A percentile compares a stretch with the other conserved stretches of the same genome.
phyloP scores from a whole-genome alignment of 1,140 invertebrate genomes.

The Thaumatotibia leucotreta region DNA sequence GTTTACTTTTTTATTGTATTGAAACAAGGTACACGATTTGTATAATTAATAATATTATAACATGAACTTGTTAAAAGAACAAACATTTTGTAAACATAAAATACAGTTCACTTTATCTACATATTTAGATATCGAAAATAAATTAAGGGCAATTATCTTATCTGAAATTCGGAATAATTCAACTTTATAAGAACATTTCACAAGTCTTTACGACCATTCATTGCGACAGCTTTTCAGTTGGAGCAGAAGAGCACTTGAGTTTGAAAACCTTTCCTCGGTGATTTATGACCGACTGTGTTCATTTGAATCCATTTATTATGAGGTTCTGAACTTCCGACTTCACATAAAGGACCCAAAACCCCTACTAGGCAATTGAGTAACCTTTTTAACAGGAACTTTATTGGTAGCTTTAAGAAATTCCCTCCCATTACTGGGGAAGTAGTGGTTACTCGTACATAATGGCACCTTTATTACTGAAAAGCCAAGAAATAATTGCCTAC shows the following conservation, averaged over 20 bases:
- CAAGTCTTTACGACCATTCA: not conserved
- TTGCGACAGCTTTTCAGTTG: slow-evolving; percentile 5
- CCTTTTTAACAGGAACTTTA: not conserved
- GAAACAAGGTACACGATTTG: too few relatives aligned
- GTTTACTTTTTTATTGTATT: too few relatives aligned
- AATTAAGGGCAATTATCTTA: not conserved
- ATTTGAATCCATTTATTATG: not conserved
- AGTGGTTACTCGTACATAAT: too few relatives aligned
- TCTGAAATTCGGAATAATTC: not conserved
- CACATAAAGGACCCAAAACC: not conserved
- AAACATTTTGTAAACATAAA: too few relatives aligned
- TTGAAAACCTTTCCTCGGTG: not conserved
- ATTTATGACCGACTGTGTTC: not conserved
- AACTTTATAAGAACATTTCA: not conserved
- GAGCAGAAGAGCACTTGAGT: not conserved
- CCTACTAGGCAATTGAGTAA: not conserved
- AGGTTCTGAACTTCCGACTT: not conserved
- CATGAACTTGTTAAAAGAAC: too few relatives aligned
- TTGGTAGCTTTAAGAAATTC: not conserved
- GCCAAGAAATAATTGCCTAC: too few relatives aligned
- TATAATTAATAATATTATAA: too few relatives aligned
- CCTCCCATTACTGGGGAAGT: not conserved
- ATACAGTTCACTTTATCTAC: too few relatives aligned
- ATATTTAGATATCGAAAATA: not conserved
- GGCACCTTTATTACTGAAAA: too few relatives aligned